Base-by-base conservation (phyloP, 2,888 invertebrate genomes). In the Keiferia lycopersicella region DNA sequence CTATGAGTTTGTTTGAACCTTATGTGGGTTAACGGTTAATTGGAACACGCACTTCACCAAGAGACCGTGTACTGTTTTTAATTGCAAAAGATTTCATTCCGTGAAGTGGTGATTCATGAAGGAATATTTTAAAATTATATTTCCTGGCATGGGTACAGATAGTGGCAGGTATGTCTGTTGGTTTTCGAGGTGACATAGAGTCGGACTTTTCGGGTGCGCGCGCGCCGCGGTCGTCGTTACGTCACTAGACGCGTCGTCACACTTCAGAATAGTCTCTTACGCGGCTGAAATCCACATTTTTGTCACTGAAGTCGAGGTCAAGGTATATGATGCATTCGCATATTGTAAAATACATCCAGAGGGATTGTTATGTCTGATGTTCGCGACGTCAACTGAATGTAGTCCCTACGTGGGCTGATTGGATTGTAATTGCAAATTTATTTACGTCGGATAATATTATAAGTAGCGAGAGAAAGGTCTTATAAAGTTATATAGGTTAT, bases 11-110 rank as follows among this genome's bases (percentile, higher is more conserved):
- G 77, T 81, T 74, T 79, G 78, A 78, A 76, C 73, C 76, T 76
- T 76, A 86, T 82, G 75, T 87, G 79, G 86, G 87, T 85, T 84
- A 86, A 82, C 81, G 74, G 80, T 79, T 83, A 88, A 87, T 83
- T 81, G 77, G 88, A 87, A 84, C 86, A 82, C 83, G 82, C 79
- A 80, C 78, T 78, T 75, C 67, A 72, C 69, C 72, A 70, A 61
- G 61, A 45, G 67, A 78, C 74, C 78, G 73, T 75, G 72, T 78
- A 73, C 72, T 73, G 75, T 75, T 73, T 26, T 72, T 78, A 80
- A 82, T 81, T 79, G 71, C 67, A 67, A 56, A 56, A 61, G 62
- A 67, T 53, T 62, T 39, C 39, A 16, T 56, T 53, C 22, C 51
- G 53, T 50, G 50, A 38, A 38, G 41, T 30, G 20, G 41, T 59